Evolutionary conservation across 2,797 vertebrate species (phyloP), one percentile per base, ranked within the genome.

Genomic region (Syndactyla subalaris): DNA sequence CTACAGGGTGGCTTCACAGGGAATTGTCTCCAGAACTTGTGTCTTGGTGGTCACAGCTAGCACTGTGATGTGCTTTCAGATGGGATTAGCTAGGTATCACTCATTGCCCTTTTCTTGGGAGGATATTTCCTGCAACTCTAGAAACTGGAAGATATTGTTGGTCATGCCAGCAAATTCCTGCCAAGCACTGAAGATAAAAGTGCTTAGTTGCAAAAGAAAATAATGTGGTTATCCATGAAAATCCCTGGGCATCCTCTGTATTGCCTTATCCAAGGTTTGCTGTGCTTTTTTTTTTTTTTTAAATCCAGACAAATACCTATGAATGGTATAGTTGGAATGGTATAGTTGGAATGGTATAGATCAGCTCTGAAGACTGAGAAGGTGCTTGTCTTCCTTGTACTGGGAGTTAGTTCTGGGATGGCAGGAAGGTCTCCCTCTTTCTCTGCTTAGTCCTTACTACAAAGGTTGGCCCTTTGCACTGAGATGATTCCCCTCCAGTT

Each of bases 171-270:
- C 30, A 41, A 81, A 71, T 62, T 70, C 20, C 67, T 92, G 54
- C 74, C 52, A 82, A 55, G 43, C 30, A 78, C 27, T 1, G 9
- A 71, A 59, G 58, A 48, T 46, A 34, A 7, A 82, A 90, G 26
- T 65, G 39, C 24, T 68, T 57, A 30, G 38, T 14, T 82, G 63
- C 49, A 75, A 39, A 67, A 6, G 5, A 74, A 76, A 89, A 34
- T 41, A 62, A 38, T 0, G 0, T 77, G 62, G 15, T 9, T 36
- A 30, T 34, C 52, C 2, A 0, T 43, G 17, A 55, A 72, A 90
- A 46, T 41, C 39, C 30, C 29, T 46, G 46, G 24, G 34, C 55
- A 38, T 71, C 51, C 6, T 57, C 21, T 61, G 27, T n/a, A 7
- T 45, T 78, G 36, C 43, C 11, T 67, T 52, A 41, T 21, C 23